Percentiles rank a stretch among this genome's conserved stretches.
These are phyloP conservation scores for Thecophora atra DNA, from an alignment of 2,888 invertebrate genomes.

Conservation along the genomic window DNA sequence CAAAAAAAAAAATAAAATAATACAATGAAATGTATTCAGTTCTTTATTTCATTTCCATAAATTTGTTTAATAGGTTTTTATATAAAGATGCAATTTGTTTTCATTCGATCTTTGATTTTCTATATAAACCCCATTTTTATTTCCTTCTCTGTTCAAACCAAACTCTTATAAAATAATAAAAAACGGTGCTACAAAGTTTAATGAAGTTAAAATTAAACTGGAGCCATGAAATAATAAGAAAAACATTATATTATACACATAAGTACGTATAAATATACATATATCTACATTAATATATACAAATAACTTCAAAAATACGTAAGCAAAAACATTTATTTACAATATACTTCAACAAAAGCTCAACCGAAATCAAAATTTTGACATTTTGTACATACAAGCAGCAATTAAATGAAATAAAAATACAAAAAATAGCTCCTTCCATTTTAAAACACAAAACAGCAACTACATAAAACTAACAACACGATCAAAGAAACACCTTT, in stretches of 20 bases:
- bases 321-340: conserved; percentile 28
- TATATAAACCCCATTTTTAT: background rate
- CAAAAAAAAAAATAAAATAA: too few species aligned
- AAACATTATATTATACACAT: conserved; percentile 7
- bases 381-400: conserved; percentile 27
- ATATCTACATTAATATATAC: background rate
- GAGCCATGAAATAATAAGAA: conserved; percentile 17
- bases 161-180: conserved; percentile 23
- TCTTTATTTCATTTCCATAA: background rate
- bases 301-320: conserved; percentile 34
- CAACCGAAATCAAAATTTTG: conserved; percentile 34
- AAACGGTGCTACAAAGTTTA: conserved; percentile 36
- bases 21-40: too few species aligned
- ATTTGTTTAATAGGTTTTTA: background rate
- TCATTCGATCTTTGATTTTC: background rate
- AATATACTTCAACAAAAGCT: conserved; percentile 14
- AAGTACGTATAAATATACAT: background rate
- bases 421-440: conserved; percentile 36
- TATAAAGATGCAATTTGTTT: background rate
- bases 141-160: background rate
- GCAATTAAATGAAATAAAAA: background rate
- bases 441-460: conserved; percentile 32
- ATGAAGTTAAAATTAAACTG: conserved; percentile 27
- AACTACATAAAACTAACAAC: conserved; percentile 7
- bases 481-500: conserved; percentile 17